Evolutionary conservation across 2,797 vertebrate species (phyloP).

Genomic region (Cheirogaleus major): DNA sequence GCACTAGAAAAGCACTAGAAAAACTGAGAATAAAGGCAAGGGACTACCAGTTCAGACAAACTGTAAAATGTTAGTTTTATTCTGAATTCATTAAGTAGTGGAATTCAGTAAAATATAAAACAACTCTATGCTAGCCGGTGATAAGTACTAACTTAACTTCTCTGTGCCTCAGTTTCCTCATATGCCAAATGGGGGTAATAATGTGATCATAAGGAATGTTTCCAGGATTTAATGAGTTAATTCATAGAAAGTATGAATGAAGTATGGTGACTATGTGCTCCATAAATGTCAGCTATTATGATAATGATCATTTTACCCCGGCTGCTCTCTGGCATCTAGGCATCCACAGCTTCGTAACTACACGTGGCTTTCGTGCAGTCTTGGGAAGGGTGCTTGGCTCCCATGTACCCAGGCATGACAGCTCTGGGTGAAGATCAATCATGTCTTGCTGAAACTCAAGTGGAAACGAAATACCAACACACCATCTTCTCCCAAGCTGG

Average conservation of each 20-base stretch:
- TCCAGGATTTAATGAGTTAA: neutral
- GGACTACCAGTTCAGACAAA: neutral
- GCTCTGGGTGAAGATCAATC: neutral
- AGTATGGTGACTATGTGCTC: neutral
- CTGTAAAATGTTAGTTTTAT: neutral
- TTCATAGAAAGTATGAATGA: neutral
- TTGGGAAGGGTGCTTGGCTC: neutral
- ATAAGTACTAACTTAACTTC: neutral
- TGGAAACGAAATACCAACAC: neutral
- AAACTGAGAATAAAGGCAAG: neutral
- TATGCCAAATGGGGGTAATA: neutral
- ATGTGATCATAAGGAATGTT: rapidly evolving
- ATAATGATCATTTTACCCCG: neutral
- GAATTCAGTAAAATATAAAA: neutral
- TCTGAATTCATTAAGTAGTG: neutral
- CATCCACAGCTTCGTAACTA: neutral
- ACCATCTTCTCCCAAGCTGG: neutral
- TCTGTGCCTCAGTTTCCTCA: neutral
- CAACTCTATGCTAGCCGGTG: neutral
- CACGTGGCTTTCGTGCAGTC: neutral
- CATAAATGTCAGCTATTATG: rapidly evolving
- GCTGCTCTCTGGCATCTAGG: neutral
- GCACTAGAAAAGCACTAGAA: rapidly evolving
- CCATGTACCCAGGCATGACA: neutral
- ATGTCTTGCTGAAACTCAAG: neutral